Percentiles rank a stretch among this genome's conserved stretches.
phyloP scores from a whole-genome alignment of 1,140 invertebrate genomes.

The Aphelenchoides avenae region DNA sequence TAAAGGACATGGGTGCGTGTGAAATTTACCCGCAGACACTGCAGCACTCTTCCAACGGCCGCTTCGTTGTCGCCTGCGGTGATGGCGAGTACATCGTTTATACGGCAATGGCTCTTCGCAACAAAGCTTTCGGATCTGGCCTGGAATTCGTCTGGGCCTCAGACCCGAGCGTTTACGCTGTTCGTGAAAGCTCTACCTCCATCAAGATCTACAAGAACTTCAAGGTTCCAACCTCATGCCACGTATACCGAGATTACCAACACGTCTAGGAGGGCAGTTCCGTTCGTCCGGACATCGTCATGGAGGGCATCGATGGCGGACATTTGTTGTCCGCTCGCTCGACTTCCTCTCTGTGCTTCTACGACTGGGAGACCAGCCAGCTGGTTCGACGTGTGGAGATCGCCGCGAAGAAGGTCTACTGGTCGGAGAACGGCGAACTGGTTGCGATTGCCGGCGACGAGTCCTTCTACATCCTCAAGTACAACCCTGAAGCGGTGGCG shows the following conservation, averaged over 20 bases:
- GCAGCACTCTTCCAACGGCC: slow-evolving; percentile 94
- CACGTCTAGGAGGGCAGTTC: slow-evolving; percentile 28
- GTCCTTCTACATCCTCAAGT: slow-evolving; percentile 89
- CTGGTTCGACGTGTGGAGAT: slow-evolving; percentile 91
- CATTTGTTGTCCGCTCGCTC: slow-evolving; percentile 88
- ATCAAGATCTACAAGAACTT: slow-evolving; percentile 65
- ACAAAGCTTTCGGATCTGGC: slow-evolving; percentile 95
- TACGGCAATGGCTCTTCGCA: slow-evolving; percentile 94
- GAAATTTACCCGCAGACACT: slow-evolving; percentile 99
- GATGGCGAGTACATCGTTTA: slow-evolving; percentile 99
- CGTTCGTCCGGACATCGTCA: slow-evolving; percentile 47
- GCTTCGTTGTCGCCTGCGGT: slow-evolving; percentile 91
- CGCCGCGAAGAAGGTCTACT: slow-evolving; percentile 83
- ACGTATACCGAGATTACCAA: slow-evolving; percentile 2
- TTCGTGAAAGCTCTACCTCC: slow-evolving; percentile 80
- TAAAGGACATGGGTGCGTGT: slow-evolving; percentile 98
- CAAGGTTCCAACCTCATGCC: slow-evolving; percentile 30
- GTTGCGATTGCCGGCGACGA: slow-evolving; percentile 92
- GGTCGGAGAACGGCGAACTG: slow-evolving; percentile 91
- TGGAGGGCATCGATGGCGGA: slow-evolving; percentile 83
- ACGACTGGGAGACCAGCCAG: slow-evolving; percentile 91
- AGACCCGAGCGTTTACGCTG: slow-evolving; percentile 88
- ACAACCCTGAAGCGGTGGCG: slow-evolving; percentile 70
- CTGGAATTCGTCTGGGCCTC: slow-evolving; percentile 98
- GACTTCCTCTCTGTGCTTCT: slow-evolving; percentile 84